Base-by-base conservation (phyloP, 2,113 vertebrate genomes). In the Illadopsis cleaveri region DNA sequence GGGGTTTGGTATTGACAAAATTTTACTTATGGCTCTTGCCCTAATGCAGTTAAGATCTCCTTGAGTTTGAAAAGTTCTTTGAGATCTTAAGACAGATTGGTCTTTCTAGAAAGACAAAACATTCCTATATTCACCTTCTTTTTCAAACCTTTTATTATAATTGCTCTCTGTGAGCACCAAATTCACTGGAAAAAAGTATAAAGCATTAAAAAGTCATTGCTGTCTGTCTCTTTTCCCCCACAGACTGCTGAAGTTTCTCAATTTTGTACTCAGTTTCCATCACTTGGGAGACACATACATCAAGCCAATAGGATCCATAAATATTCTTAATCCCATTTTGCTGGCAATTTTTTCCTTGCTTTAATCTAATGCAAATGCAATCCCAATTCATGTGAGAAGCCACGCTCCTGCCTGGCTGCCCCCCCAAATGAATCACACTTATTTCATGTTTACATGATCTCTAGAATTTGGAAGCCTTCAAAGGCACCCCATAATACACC, bases 301-400 rank as follows among this genome's bases (percentile, higher is more conserved):
- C 85, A 71, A 83, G 71, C 79, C 85, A 86, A 58, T 69, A 70
- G 82, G 84, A 77, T 83, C 57, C 76, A 75, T 90, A 93, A 90
- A 92, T 83, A 95, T 86, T 90, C 79, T 77, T 87, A 93, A 91
- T 95, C 62, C 60, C 51, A 51, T 31, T 89, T 77, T 80, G 35
- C 64, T 91, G 71, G 51, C 68, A 96, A 51, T 88, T 93, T 90
- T 89, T 90, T 90, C 88, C 71, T 37, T 73, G 51, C 54, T 93
- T 82, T 82, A 86, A 75, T 92, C 70, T 90, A 88, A 93, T 81
- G 38, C 51, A 96, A 81, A 92, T 83, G 27, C 37, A 31, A 93
- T 81, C 42, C 17, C 31, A 38, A 7, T 73, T 94, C n/a, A 6
- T 51, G 30, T 37, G 71, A 86, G 62, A 93, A 92, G 62, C 50